A percentile compares a stretch with the other conserved stretches of the same genome.
Conservation (phyloP, 2,113 vertebrate species). For the Hydrolagus affinis region DNA sequence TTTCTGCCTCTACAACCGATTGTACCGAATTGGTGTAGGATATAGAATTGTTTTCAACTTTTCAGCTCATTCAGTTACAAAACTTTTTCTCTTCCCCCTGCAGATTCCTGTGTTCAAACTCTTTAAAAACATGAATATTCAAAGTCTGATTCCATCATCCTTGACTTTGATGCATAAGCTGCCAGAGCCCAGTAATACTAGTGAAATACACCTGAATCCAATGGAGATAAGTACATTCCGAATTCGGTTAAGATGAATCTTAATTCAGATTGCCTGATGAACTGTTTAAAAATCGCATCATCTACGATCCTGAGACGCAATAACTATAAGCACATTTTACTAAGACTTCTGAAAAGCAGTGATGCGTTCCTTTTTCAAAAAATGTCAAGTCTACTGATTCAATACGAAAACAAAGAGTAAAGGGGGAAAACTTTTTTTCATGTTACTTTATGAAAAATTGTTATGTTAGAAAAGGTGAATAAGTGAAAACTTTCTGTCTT, state of each 20-base stretch:
- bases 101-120: constrained; percentile 62
- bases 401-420: not conserved
- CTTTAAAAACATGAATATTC: constrained; percentile 58
- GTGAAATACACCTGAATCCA: constrained; percentile 62
- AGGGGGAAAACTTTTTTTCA: not conserved
- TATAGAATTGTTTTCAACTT: not conserved
- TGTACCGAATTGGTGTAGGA: not conserved
- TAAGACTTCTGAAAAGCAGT: not conserved
- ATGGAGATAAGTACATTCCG: constrained; percentile 76
- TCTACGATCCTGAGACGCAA: not conserved
- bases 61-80: not conserved
- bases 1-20: not conserved
- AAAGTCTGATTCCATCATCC: constrained; percentile 56
- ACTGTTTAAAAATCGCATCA: not conserved
- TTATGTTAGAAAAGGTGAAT: not conserved
- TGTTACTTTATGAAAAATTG: constrained; percentile 5
- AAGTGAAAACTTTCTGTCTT: not conserved
- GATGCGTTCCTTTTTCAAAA: not conserved
- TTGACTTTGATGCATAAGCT: constrained; percentile 68
- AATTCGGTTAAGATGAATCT: constrained; percentile 60
- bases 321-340: constrained; percentile 12
- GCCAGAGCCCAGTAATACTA: constrained; percentile 48
- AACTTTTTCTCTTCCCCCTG: constrained; percentile 35
- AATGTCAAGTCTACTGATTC: constrained; percentile 11
- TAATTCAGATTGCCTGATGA: not conserved